Evolutionary conservation across 2,888 invertebrate genomes (phyloP), one percentile per base, ranked within the genome.

Genomic region (Oscheius sp.): DNA sequence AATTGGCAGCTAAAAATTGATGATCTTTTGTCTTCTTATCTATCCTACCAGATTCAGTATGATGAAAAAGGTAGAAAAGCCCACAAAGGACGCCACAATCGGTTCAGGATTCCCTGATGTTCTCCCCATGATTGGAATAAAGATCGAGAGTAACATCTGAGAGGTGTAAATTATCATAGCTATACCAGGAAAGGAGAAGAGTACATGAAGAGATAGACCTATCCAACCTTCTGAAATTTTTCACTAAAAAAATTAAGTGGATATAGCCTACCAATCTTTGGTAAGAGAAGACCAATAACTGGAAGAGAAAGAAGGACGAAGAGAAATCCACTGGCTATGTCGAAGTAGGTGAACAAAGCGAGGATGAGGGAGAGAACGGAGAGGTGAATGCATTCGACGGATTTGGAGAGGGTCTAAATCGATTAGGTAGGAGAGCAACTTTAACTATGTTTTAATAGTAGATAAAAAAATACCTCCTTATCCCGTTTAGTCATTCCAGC

Each of bases 111-210:
- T 75, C 9, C 71, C 57, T 12, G 70, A 67, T 14, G 73, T 76
- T 45, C 79, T 59, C n/a, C 80, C 80, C 76, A 80, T 77, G 26
- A 80, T 80, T 28, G 80, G 80, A 41, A 80, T 74, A 45, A 80
- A 80, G 30, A 75, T 74, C 5, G 74, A 72, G 17, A 79, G 70
- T 17, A 78, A 68, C 74, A 80, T 69, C 54, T 73, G 73, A 9
- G 73, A 64, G 14, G 77, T 76, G 63, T 80, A 80, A 30, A 77
- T 68, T 17, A 70, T 47, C 74, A 79, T 75, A 5, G 72, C 57
- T 30, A 76, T 67, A 8, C 73, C 77, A 9, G 80, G 80, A 2
- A 80, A 68, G 20, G 70, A 66, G 30, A 75, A 36, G 8, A 70
- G 2, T 2, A 74, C 41, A 22, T 72, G 74, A n/a, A 74, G 22